phyloP scores from a whole-genome alignment of 2,113 vertebrate species.

The Dermatemys mawii region DNA sequence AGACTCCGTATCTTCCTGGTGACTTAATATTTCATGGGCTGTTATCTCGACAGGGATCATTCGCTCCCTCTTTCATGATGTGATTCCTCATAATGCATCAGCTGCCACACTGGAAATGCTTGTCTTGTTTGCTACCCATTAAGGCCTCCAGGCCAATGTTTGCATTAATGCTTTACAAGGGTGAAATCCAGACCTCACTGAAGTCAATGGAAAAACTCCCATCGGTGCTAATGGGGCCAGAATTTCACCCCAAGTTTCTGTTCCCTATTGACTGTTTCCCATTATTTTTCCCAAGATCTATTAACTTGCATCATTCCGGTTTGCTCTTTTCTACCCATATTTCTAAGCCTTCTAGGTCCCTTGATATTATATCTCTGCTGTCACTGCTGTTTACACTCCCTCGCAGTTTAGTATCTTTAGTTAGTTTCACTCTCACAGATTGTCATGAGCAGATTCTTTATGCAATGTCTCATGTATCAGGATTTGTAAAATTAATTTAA shows the following conservation, averaged over 20 bases:
- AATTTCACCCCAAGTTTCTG: not conserved
- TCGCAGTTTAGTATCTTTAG: not conserved
- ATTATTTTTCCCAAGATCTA: not conserved
- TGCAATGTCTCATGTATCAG: fast-evolving
- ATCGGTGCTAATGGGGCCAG: not conserved
- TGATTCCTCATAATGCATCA: not conserved
- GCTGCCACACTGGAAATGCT: not conserved
- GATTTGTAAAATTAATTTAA: not conserved
- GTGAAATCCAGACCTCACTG: not conserved
- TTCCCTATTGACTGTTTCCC: not conserved
- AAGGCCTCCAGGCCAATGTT: not conserved
- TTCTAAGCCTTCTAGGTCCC: not conserved
- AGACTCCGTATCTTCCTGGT: too few relatives aligned
- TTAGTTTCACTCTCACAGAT: not conserved
- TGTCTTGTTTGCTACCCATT: constrained; percentile 27
- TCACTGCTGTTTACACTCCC: not conserved
- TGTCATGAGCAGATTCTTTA: not conserved
- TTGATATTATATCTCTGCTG: not conserved
- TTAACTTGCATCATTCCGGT: not conserved
- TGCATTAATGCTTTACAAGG: not conserved
- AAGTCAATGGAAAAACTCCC: not conserved
- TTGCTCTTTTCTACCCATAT: not conserved
- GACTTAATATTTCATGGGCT: too few relatives aligned
- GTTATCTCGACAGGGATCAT: not conserved
- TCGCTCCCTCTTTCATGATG: not conserved